Evolutionary conservation across 2,888 invertebrate genomes (phyloP), one percentile per base, ranked within the genome.

Genomic region (Synanthedon tipuliformis): DNA sequence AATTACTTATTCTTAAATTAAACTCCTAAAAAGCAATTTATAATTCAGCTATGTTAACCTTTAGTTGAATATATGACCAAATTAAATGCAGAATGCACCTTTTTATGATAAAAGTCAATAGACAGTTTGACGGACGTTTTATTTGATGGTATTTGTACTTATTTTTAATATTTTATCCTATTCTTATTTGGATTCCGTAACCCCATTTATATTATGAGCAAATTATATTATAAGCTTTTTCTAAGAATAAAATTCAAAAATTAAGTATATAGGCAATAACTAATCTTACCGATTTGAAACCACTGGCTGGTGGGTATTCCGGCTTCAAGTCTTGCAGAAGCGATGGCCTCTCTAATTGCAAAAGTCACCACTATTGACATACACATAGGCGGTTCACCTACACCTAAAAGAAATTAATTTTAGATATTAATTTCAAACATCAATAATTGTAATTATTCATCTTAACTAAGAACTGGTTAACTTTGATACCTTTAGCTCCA

Each of bases 331-430:
- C 92, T 80, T 0, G 91, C 91, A 1, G 90, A 83, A 52, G 88
- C 78, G 23, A 92, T 69, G 1, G 92, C 92, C 55, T 90, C 77
- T 45, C 91, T 80, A 50, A 92, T 77, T 0, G 92, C 92, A 48
- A 91, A 73, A 1, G 90, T 77, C 1, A 85, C 69, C 0, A 73
- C 70, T 5, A 86, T 64, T 0, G 80, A 61, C 65, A 88, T 66
- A 56, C 84, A 84, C 4, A 82, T 67, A 0, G 89, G 78, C 2
- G 89, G 88, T 59, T 89, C 89, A 3, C 82, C 85, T 23, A 79
- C 78, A 45, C 45, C 45, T 45, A 3, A 12, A n/a, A 13, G 12
- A 45, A 13, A 2, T 34, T 34, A 7, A 34, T 34, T 45, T 13
- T 13, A 45, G 15, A 12, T 1, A 45, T 13, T n/a, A 45, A 45